Conservation (phyloP, 1,140 invertebrate species). For the Eueides isabella region DNA sequence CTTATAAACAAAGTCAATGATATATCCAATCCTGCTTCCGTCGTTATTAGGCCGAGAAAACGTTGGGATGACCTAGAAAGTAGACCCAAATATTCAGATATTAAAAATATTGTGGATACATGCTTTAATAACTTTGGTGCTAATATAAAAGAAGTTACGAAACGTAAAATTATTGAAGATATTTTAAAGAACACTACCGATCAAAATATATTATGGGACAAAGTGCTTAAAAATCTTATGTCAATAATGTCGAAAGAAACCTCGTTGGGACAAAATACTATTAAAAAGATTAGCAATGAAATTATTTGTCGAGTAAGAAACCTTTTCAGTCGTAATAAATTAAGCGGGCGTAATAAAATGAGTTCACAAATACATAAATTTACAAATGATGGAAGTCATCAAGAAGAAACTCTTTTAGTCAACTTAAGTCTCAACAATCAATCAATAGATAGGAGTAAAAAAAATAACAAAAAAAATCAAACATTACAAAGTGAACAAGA, state of each 20-base stretch:
- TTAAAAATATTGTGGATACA: background rate
- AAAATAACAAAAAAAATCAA: background rate
- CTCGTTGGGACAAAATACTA: background rate
- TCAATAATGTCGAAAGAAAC: constrained; percentile 2
- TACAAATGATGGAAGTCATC: background rate
- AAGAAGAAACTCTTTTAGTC: background rate
- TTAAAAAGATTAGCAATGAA: background rate
- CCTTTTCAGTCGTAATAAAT: background rate
- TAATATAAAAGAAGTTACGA: constrained; percentile 2
- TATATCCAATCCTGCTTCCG: background rate
- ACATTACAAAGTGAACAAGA: background rate
- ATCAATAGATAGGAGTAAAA: background rate
- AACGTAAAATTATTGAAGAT: constrained; percentile 1
- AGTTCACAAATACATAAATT: background rate
- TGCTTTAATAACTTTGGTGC: background rate
- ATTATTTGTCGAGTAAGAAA: background rate
- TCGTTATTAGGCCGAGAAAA: background rate
- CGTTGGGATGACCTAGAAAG: constrained; percentile 12
- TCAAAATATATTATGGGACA: background rate
- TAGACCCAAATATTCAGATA: background rate
- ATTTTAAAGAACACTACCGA: constrained; percentile 23
- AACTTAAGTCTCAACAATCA: background rate
- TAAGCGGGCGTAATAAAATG: background rate
- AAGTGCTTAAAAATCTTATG: background rate
- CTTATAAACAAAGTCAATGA: constrained; percentile 34